Conservation (phyloP, 2,113 vertebrate genomes). For the Osmerus mordax region DNA sequence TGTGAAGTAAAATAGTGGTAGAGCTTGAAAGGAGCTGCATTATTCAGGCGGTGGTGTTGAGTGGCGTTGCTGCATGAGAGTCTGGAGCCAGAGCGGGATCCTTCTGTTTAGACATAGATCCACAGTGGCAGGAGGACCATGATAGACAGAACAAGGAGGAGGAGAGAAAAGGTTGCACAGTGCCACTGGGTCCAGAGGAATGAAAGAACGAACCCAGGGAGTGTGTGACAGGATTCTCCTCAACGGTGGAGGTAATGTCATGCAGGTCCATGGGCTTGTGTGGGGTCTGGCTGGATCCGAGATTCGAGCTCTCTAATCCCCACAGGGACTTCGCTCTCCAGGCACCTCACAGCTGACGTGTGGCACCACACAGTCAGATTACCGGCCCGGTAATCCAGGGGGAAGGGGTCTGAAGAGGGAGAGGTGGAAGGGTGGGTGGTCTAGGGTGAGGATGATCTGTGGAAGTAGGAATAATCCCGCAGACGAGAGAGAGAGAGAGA, state of each 20-base stretch:
- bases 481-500: constrained; percentile 1
- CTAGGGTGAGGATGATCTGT: constrained; percentile 50
- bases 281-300: constrained; percentile 2
- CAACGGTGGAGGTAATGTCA: constrained; percentile 45
- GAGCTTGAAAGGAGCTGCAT: constrained; percentile 32
- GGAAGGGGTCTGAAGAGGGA: constrained; percentile 25
- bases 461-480: constrained; percentile 58
- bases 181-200: constrained; percentile 51
- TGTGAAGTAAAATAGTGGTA: constrained; percentile 34
- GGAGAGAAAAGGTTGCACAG: constrained; percentile 61
- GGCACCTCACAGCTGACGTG: constrained; percentile 56
- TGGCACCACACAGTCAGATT: constrained; percentile 64
- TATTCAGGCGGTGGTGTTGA: constrained; percentile 15
- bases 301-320: constrained; percentile 38
- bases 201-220: constrained; percentile 45
- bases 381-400: constrained; percentile 60
- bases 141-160: constrained; percentile 57
- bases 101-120: constrained; percentile 44
- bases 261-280: constrained; percentile 46
- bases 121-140: constrained; percentile 58
- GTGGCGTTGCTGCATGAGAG: constrained; percentile 16
- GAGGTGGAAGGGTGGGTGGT: not conserved
- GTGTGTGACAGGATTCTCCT: constrained; percentile 51
- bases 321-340: constrained; percentile 28
- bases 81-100: not conserved